Conservation (phyloP, 2,797 vertebrate species). For the Eremophila alpestris region DNA sequence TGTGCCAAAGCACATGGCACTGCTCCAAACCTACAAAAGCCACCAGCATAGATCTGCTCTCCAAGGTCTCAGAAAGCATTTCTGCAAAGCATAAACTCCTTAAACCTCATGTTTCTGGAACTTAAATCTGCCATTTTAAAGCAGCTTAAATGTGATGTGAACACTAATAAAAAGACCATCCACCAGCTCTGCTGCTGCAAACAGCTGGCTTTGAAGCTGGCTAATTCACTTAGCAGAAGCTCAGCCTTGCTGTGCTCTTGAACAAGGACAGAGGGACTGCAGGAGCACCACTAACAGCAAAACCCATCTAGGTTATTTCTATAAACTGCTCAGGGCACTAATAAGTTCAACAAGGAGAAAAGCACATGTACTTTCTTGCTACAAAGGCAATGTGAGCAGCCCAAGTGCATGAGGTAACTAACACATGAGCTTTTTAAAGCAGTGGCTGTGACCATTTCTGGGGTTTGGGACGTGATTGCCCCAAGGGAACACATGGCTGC, state of each 20-base stretch:
- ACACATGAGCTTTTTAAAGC: neutral
- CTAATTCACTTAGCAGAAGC: constrained; percentile 31
- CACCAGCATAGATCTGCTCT: neutral
- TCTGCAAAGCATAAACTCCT: constrained; percentile 13
- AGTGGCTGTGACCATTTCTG: neutral
- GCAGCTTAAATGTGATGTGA: neutral
- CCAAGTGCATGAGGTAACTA: neutral
- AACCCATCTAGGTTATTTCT: neutral
- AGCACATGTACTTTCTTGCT: neutral
- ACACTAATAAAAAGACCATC: constrained; percentile 7
- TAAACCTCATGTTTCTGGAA: constrained; percentile 28
- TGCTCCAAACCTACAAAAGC: neutral
- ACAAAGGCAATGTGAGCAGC: neutral
- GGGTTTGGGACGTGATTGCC: neutral
- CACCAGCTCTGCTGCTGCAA: neutral
- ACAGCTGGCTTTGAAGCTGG: constrained; percentile 30
- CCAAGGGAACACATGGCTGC: neutral
- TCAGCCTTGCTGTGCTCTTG: neutral
- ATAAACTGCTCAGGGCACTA: neutral
- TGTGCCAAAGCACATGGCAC: rapidly evolving
- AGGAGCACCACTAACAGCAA: neutral
- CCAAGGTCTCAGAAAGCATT: neutral
- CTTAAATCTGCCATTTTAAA: constrained; percentile 43
- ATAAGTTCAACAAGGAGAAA: neutral
- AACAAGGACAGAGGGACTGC: neutral